Evolutionary conservation across 1,140 invertebrate species (phyloP).

Genomic region (Bombus picipes): DNA sequence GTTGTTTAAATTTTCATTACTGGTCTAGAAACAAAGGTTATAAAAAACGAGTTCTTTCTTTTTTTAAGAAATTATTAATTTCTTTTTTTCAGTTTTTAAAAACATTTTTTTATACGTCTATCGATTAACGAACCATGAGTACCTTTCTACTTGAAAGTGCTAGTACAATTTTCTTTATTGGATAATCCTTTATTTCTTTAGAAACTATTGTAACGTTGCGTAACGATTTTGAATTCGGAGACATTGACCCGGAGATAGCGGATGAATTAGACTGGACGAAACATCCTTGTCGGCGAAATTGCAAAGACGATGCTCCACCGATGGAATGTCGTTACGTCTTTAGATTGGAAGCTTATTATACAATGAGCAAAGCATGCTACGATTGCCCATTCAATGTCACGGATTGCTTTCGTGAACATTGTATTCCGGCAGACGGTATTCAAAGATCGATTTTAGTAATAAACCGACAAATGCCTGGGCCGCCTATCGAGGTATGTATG

Average conservation of each 20-base stretch:
- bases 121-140: neutral
- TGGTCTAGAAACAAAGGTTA: no score
- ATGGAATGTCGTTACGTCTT: conserved; percentile 89
- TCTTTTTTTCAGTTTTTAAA: no score
- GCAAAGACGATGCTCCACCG: conserved; percentile 82
- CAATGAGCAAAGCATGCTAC: conserved; percentile 94
- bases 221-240: conserved; percentile 25
- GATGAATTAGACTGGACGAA: conserved; percentile 55
- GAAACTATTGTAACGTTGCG: conserved; percentile 41
- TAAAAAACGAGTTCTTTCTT: no score
- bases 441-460: conserved; percentile 89
- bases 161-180: neutral
- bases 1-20: no score
- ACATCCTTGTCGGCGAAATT: conserved; percentile 84
- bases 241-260: conserved; percentile 34
- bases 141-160: neutral
- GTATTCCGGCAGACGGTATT: conserved; percentile 91
- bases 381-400: conserved; percentile 89
- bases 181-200: conserved; percentile 14
- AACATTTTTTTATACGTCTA: no score
- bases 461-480: conserved; percentile 94
- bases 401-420: conserved; percentile 91
- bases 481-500: conserved; percentile 88
- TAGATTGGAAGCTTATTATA: conserved; percentile 90
- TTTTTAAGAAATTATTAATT: no score